Base-by-base conservation (phyloP, 2,888 invertebrate genomes). In the Rhagium mordax region DNA sequence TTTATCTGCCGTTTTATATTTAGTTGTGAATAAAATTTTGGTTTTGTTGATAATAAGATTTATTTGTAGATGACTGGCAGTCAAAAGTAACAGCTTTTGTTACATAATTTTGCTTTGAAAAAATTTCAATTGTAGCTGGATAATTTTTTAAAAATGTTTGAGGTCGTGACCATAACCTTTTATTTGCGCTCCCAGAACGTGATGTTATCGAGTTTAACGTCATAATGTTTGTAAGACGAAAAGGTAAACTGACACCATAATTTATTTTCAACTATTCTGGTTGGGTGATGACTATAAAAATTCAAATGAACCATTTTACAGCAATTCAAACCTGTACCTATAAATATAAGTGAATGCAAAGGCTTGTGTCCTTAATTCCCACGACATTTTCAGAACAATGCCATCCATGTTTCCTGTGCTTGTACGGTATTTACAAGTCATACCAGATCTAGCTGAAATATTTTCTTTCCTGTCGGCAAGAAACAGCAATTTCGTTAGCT, bases 241-340 rank as follows among this genome's bases (percentile, higher is more conserved):
- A 8, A 41, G 13, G 0, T 41, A n/a, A 41, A 3, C 13, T n/a
- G n/a, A 41, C 41, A 41, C 41, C 13, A 41, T 24, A 24, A 24
- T 24, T n/a, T 41, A 15, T 41, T 41, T n/a, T n/a, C 41, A 41
- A 4, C n/a, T 41, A n/a, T n/a, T 41, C 10, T 13, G 10, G 13
- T 41, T n/a, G n/a, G 13, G n/a, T 41, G 41, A 13, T 41, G 55
- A 55, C 55, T 55, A 24, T 21, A 55, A n/a, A 55, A 24, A 55
- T 55, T 55, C 55, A 55, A 55, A 55, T 24, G 21, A 55, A 24
- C 21, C 21, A 41, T 41, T 41, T 41, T 41, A 41, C 41, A 41
- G n/a, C 10, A 41, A 41, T n/a, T 2, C n/a, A 41, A 41, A 41
- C 41, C 41, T 41, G 41, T 41, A 41, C 41, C 41, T n/a, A 41